A percentile compares a stretch with the other conserved stretches of the same genome.
Evolutionary conservation across 2,797 vertebrate species (phyloP).

Genomic region (Taeniopygia guttata): DNA sequence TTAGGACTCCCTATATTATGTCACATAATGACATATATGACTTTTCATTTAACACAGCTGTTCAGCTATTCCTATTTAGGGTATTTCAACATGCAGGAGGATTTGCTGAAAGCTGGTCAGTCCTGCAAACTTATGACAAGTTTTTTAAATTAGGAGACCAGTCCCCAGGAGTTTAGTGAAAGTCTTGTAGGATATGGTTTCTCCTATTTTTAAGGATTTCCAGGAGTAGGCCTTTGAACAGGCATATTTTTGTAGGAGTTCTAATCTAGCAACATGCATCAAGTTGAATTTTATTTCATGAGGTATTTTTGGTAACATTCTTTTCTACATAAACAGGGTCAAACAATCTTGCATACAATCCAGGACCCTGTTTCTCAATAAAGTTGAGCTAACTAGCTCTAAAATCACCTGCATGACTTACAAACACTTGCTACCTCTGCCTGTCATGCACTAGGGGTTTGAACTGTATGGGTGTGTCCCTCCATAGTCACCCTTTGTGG

Average conservation of each 20-base stretch:
- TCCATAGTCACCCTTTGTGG: background rate
- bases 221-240: background rate
- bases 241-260: background rate
- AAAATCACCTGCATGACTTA: background rate
- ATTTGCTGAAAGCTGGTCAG: background rate
- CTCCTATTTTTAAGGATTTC: background rate
- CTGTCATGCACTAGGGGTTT: background rate
- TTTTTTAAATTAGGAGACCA: background rate
- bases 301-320: constrained; percentile 38
- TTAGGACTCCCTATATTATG: background rate
- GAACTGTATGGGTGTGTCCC: background rate
- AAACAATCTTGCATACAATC: background rate
- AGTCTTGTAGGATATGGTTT: background rate
- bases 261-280: background rate
- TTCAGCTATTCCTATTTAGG: background rate
- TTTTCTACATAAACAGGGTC: background rate
- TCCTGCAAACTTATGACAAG: background rate
- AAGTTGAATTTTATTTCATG: background rate
- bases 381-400: background rate
- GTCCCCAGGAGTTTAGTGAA: background rate
- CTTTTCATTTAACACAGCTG: background rate
- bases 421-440: background rate
- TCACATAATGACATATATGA: background rate
- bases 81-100: background rate
- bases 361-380: background rate